Percentiles rank a stretch among this genome's conserved stretches.
These are phyloP conservation scores for Holacanthus passer DNA, from an alignment of 2,113 vertebrate genomes.

Conservation along the genomic window DNA sequence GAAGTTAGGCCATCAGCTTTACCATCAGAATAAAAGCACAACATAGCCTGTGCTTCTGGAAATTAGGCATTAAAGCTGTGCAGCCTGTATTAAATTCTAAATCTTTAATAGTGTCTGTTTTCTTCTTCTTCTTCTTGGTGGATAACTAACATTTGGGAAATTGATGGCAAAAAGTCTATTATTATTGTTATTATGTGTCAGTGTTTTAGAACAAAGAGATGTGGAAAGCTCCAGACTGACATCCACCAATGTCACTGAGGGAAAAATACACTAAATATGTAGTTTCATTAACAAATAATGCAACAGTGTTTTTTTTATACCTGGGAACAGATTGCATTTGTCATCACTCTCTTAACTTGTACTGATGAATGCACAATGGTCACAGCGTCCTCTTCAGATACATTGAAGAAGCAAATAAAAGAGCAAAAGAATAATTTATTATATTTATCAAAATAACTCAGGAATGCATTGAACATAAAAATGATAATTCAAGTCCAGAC, in stretches of 20 bases:
- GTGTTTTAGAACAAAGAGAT: neutral
- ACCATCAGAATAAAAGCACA: conserved; percentile 45
- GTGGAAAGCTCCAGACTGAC: neutral
- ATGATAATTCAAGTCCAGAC: neutral
- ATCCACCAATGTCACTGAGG: no score
- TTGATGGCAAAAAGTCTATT: neutral
- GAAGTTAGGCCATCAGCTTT: neutral
- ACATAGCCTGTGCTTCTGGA: neutral
- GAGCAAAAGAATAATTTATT: neutral
- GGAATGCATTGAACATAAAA: neutral
- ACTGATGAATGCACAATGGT: neutral
- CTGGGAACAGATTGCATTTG: neutral
- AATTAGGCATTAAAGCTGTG: neutral
- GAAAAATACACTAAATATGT: neutral
- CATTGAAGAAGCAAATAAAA: neutral
- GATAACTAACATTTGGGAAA: neutral
- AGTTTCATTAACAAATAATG: neutral
- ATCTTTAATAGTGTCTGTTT: neutral
- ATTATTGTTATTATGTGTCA: neutral
- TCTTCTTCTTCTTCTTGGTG: neutral
- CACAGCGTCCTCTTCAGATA: neutral
- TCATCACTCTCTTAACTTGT: neutral
- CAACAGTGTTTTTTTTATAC: neutral
- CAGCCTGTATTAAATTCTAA: neutral
- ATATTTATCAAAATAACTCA: neutral